phyloP scores from a whole-genome alignment of 2,797 vertebrate species.

The Peromyscus eremicus region DNA sequence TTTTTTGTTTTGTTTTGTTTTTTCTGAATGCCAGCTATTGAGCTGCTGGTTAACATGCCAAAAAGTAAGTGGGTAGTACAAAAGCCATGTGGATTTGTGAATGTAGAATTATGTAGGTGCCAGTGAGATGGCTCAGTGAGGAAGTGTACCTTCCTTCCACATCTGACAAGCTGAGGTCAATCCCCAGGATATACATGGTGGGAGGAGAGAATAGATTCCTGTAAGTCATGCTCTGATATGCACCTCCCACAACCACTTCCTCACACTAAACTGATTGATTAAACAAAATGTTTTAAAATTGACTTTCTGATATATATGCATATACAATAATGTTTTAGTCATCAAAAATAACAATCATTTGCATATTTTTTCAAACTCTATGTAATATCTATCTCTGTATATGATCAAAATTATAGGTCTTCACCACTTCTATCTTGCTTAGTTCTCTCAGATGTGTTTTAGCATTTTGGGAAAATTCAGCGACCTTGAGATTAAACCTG shows the following conservation, averaged over 20 bases:
- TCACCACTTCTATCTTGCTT: neutral
- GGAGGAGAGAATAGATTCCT: neutral
- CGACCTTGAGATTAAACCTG: neutral
- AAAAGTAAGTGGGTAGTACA: neutral
- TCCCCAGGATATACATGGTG: too few species aligned
- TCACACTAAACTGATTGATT: neutral
- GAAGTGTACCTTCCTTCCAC: neutral
- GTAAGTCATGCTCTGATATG: neutral
- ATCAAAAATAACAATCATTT: constrained; percentile 15
- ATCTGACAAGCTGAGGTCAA: neutral
- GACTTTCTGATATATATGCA: neutral
- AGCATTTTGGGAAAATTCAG: neutral
- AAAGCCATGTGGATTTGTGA: too few species aligned
- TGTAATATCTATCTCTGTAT: neutral
- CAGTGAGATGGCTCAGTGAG: neutral
- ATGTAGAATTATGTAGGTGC: neutral
- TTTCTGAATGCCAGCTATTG: neutral
- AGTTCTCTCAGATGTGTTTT: neutral
- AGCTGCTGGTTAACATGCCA: rapidly evolving
- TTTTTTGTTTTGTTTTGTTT: neutral
- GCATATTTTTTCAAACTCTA: constrained; percentile 7
- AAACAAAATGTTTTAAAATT: neutral
- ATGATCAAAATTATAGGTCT: neutral
- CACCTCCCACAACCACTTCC: neutral
- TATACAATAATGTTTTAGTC: neutral